Base-by-base conservation (phyloP, 2,888 invertebrate genomes). In the Magallana nippona region DNA sequence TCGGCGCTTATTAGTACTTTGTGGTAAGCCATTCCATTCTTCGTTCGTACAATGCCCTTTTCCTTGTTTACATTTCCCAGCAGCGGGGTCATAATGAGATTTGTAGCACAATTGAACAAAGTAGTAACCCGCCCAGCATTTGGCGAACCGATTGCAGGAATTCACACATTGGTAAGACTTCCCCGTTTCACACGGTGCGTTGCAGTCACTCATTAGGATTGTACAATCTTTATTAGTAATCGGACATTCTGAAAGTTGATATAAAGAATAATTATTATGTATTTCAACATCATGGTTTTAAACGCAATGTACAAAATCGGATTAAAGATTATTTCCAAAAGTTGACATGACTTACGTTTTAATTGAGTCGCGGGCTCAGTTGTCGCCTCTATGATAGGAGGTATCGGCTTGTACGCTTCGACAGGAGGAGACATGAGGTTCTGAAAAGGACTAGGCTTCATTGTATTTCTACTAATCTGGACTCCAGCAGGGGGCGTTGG, bases 91-190 rank as follows among this genome's bases (percentile, higher is more conserved):
- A 57, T 63, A 84, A 63, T 82, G 82, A 55, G 78, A 86, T 56
- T 86, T 81, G 10, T 84, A 82, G 79, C 89, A 89, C 55, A 82
- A 83, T n/a, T 86, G 86, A 32, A 87, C 82, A 55, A 83, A 88
- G 19, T 83, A 85, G n/a, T 32, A 79, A 32, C 82, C 82, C n/a
- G 85, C 79, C 57, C 84, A 81, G 82, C 89, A 89, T 55, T 78
- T 71, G 2, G 89, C 88, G 58, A 83, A 89, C 13, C 81, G 82
- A 60, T 88, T 86, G 19, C 89, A 89, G 1, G 82, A 84, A 8
- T 71, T 77, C 1, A 44, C 57, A 81, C 89, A 89, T 17, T 82
- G 85, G 63, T 85, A 85, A 15, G 27, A 81, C 13, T 62, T 60
- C n/a, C 79, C n/a, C 22, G 79, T 55, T 58, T 71, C 79, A 55